Evolutionary conservation across 1,140 invertebrate genomes (phyloP), one percentile per base, ranked within the genome.

Genomic region (Cydia strobilella): DNA sequence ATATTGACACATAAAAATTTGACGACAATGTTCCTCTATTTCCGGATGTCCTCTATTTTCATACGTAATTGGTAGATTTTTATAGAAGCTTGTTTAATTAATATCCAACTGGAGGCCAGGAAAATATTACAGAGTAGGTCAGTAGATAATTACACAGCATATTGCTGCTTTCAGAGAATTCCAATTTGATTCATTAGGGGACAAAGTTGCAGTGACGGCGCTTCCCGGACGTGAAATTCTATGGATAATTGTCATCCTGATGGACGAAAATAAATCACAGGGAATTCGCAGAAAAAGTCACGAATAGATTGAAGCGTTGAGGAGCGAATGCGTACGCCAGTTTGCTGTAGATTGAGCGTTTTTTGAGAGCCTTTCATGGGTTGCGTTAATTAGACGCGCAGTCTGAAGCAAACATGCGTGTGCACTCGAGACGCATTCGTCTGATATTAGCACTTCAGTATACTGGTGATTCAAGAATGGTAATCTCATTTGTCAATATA

Each of bases 151-250:
- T 66, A 66, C 25, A 66, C n/a, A 59, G 72, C 13, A 51, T 15
- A 39, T 35, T 59, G 42, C 59, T 62, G 51, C 10, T 10, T 48
- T 18, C 42, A 18, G 18, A 31, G 73, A 39, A 35, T 31, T 66
- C 35, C 63, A 31, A 15, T 66, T 31, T 31, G 13, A 12, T 66
- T 75, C n/a, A 62, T 75, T 75, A 66, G 3, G 18, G 25, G 23
- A 75, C 65, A 74, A 39, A 51, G 54, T 63, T 69, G 54, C 54
- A 66, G 25, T 10, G 72, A 23, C 9, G 54, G 54, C 9, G 20
- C 23, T 23, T 13, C 20, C 20, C 12, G 3, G 18, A 59, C 54
- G 18, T 10, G n/a, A n/a, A 59, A 59, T 59, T 59, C 15, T 23
- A 20, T 23, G 20, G 20, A 59, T 18, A 59, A 5, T 59, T 20